Conservation (phyloP, 2,113 vertebrate genomes). For the Tyrannus savana region DNA sequence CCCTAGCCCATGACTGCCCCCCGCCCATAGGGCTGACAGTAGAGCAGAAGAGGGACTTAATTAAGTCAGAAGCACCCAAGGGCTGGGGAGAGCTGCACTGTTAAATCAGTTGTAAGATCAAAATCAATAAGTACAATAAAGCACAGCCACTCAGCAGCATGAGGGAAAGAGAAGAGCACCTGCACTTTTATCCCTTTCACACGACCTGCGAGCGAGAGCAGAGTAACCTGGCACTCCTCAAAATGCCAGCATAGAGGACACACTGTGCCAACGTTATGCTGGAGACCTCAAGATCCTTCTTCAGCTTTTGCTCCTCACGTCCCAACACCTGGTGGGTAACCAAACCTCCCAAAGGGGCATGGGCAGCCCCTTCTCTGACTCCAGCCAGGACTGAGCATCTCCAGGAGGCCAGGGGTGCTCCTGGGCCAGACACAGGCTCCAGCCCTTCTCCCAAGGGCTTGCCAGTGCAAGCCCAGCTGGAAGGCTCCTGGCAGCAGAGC, state of each 20-base stretch:
- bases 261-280: rapidly evolving
- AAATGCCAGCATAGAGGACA: rapidly evolving
- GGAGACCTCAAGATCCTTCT: background rate
- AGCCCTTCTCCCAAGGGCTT: background rate
- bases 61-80: conserved; percentile 10
- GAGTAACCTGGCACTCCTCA: rapidly evolving
- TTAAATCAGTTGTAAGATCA: conserved; percentile 17
- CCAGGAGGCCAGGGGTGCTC: background rate
- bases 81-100: background rate
- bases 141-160: background rate
- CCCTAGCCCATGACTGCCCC: rapidly evolving
- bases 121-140: conserved; percentile 1
- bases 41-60: background rate
- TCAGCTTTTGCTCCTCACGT: background rate
- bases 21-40: background rate
- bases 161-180: background rate
- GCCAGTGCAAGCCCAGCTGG: background rate
- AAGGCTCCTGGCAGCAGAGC: background rate
- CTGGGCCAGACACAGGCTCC: background rate
- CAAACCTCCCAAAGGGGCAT: background rate
- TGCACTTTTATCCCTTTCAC: background rate
- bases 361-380: background rate
- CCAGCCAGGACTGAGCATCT: background rate
- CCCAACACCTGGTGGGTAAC: background rate
- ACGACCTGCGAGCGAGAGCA: rapidly evolving